phyloP scores from a whole-genome alignment of 2,888 invertebrate genomes.

The Buathra laborator region DNA sequence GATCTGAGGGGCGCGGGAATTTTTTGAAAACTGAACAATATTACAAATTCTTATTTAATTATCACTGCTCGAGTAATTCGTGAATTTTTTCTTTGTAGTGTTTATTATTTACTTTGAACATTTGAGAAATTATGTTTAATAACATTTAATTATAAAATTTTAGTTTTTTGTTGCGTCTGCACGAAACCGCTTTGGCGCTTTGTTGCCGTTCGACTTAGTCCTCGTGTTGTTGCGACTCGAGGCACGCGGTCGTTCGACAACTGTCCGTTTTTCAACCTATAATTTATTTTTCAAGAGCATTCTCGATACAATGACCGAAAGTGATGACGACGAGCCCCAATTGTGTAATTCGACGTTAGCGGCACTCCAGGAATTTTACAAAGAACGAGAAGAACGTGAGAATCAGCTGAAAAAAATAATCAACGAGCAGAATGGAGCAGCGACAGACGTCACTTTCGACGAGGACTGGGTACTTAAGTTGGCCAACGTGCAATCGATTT shows the following conservation, averaged over 20 bases:
- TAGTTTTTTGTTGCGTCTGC: not conserved
- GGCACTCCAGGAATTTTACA: constrained; percentile 92
- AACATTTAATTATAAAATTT: not conserved
- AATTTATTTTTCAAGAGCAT: too few species aligned
- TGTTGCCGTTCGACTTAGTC: constrained; percentile 8
- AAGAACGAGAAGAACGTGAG: constrained; percentile 89
- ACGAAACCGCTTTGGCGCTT: not conserved
- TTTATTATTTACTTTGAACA: not conserved
- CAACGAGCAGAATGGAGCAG: constrained; percentile 65
- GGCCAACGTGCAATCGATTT: constrained; percentile 48
- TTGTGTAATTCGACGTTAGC: constrained; percentile 91
- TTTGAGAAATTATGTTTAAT: not conserved
- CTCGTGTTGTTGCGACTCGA: constrained; percentile 14
- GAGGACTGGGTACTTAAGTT: constrained; percentile 92
- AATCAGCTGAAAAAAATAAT: constrained; percentile 85
- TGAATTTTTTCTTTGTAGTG: not conserved
- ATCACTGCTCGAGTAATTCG: not conserved
- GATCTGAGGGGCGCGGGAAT: constrained; percentile 35
- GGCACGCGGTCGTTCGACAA: constrained; percentile 22
- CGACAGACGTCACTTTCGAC: constrained; percentile 88
- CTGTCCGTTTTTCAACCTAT: not conserved
- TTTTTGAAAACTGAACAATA: not conserved
- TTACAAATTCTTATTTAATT: constrained; percentile 1
- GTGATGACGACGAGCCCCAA: constrained; percentile 87
- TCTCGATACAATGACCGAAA: constrained; percentile 74